Percentiles rank a stretch among this genome's conserved stretches.
These are phyloP conservation scores for Catalaphyllia jardinei DNA, from an alignment of 64 coral and sea anemone genomes.

Conservation along the genomic window DNA sequence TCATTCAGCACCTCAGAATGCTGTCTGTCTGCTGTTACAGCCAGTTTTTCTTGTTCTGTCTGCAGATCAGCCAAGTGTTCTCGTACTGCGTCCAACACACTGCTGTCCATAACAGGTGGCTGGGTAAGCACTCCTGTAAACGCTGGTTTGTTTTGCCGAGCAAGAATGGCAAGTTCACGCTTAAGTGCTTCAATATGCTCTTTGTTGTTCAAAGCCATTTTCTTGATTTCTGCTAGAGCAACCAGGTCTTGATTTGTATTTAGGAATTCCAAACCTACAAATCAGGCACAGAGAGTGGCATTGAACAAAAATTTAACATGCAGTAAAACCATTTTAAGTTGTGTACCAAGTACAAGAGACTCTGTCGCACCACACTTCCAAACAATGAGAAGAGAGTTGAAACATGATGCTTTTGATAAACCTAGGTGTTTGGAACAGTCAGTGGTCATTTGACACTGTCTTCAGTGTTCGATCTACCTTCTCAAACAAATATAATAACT, in stretches of 20 bases:
- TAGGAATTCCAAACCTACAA: conserved; percentile 34
- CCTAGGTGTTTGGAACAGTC: no score
- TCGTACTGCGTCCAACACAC: conserved; percentile 69
- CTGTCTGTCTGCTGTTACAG: conserved; percentile 46
- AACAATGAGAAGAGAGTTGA: no score
- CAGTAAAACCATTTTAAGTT: no score
- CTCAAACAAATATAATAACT: no score
- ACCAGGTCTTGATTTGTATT: conserved; percentile 54
- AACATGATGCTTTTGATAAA: no score
- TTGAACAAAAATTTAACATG: no score
- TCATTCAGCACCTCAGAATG: conserved; percentile 58
- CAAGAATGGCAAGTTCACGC: conserved; percentile 70
- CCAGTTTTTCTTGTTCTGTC: conserved; percentile 71
- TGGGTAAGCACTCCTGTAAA: conserved; percentile 37
- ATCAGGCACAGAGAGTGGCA: not conserved
- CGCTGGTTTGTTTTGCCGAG: conserved; percentile 71
- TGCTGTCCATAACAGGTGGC: conserved; percentile 53
- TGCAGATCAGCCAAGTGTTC: conserved; percentile 68
- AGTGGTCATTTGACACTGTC: no score
- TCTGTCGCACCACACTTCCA: no score
- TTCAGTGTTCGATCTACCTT: no score
- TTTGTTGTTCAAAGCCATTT: conserved; percentile 69
- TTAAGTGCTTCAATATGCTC: conserved; percentile 74
- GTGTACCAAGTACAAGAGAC: no score
- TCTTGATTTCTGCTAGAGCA: conserved; percentile 54